Evolutionary conservation across 2,113 vertebrate genomes (phyloP), one percentile per base, ranked within the genome.

Genomic region (Plecturocebus donacophilus): DNA sequence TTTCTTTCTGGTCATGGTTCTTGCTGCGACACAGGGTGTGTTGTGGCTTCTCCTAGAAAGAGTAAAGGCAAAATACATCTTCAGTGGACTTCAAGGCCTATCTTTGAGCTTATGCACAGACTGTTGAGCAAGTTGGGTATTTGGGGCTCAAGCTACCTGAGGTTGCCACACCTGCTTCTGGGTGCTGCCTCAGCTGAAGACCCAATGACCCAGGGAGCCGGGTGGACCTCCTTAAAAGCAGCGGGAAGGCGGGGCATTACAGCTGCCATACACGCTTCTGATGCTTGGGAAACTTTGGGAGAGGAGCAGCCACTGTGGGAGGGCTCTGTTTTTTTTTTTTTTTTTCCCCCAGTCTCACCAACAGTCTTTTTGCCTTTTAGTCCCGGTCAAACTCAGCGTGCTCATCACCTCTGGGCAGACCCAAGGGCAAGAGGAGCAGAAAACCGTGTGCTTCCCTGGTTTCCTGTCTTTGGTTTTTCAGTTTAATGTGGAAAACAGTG

Each of bases 271-370:
- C 58, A 19, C 1, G 11, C 77, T 73, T 88, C 68, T 79, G 89
- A 88, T 40, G 64, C 56, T 77, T 68, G 93, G 66, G 70, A 80
- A 92, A 85, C 87, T 97, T 95, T 87, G 95, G 38, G 84, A 96
- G 90, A 58, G 86, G 56, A 94, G 35, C 30, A 14, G 86, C 70
- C 42, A 21, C 23, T 2, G 19, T 25, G 61, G 70, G 83, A 68
- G 77, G 90, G 52, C 79, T 95, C 95, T 92, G 45, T 81, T n/a
- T 56, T 86, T 80, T 64, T 21, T 20, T n/a, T 49, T 0, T 49
- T 49, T 13, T 17, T 6, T 35, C 8, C 8, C 71, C 86, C 68
- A 30, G 20, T 27, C 79, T 96, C 1, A 0, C 58, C 84, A 79
- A 16, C 85, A 5, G 16, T 70, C 66, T 93, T 95, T 71, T 79